These are phyloP conservation scores for Batillaria attramentaria DNA, from an alignment of 1,140 invertebrate species.

Conservation along the genomic window DNA sequence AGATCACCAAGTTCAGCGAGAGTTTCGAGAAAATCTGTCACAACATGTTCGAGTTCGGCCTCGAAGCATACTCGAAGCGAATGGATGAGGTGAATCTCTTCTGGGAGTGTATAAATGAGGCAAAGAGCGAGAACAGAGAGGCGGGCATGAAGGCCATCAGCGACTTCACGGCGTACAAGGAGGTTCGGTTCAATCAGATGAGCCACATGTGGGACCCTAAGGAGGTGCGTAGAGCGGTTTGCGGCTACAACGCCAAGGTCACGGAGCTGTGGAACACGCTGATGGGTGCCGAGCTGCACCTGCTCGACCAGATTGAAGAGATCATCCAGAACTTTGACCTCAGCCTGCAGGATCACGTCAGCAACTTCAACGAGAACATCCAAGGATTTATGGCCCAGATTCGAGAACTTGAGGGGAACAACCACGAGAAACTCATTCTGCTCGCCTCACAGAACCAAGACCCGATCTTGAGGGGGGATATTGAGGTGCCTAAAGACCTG, in stretches of 20 bases:
- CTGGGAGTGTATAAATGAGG: conserved; percentile 77
- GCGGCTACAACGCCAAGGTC: conserved; percentile 76
- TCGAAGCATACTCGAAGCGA: conserved; percentile 76
- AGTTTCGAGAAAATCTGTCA: conserved; percentile 79
- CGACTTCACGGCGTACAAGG: conserved; percentile 72
- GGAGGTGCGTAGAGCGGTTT: conserved; percentile 65
- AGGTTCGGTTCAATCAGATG: conserved; percentile 62
- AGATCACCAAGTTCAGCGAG: conserved; percentile 75
- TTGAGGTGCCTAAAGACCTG: conserved; percentile 3
- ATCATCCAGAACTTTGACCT: conserved; percentile 81
- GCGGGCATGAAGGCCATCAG: conserved; percentile 69
- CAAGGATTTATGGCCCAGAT: conserved; percentile 80
- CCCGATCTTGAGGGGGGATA: conserved; percentile 55
- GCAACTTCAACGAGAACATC: conserved; percentile 80
- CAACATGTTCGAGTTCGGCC: conserved; percentile 81
- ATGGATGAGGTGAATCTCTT: conserved; percentile 82
- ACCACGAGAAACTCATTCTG: conserved; percentile 67
- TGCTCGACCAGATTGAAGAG: conserved; percentile 88
- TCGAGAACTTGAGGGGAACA: conserved; percentile 73
- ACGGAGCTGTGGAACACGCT: conserved; percentile 81
- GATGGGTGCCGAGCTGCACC: conserved; percentile 83
- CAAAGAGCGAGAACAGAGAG: conserved; percentile 76
- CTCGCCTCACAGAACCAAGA: conserved; percentile 67
- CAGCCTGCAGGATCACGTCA: conserved; percentile 81
- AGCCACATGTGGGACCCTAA: conserved; percentile 59